Percentiles rank a stretch among this genome's conserved stretches.
Conservation (phyloP, 2,113 vertebrate genomes). For the Sphaerodactylus townsendi region DNA sequence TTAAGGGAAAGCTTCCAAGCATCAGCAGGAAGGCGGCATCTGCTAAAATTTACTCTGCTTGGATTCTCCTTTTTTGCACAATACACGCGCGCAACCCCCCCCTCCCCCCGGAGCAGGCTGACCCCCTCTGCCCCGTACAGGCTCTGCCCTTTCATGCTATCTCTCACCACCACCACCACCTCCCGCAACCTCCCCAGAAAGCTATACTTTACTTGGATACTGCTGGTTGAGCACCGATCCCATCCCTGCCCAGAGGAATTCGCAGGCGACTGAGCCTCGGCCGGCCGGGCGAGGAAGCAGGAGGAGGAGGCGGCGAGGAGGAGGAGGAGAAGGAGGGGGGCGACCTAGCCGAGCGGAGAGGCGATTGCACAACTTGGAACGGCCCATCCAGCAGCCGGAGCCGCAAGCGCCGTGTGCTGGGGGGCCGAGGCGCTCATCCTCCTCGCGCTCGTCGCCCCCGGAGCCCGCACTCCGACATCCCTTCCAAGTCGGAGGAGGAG, state of each 20-base stretch:
- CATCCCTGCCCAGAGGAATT: constrained; percentile 67
- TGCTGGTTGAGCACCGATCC: constrained; percentile 76
- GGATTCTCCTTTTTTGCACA: no score
- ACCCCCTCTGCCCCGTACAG: constrained; percentile 66
- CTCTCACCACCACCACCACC: constrained; percentile 66
- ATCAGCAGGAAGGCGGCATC: constrained; percentile 35
- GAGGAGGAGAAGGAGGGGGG: constrained; percentile 47
- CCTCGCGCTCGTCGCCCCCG: constrained; percentile 44
- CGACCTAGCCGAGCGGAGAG: constrained; percentile 35
- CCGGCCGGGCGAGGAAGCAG: constrained; percentile 50
- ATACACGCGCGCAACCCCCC: neutral
- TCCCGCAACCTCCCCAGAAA: constrained; percentile 54
- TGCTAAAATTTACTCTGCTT: constrained; percentile 21
- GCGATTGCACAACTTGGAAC: constrained; percentile 69
- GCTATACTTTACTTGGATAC: constrained; percentile 72
- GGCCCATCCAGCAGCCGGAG: constrained; percentile 72
- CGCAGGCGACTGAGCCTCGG: constrained; percentile 62
- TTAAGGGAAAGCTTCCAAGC: neutral
- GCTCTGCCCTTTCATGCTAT: constrained; percentile 69
- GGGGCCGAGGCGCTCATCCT: constrained; percentile 46
- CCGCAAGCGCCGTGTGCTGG: constrained; percentile 56
- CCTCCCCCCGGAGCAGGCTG: constrained; percentile 37
- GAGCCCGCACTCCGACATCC: constrained; percentile 64
- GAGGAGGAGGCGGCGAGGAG: constrained; percentile 30
- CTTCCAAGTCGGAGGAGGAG: constrained; percentile 71